Evolutionary conservation across 92 coral and sea anemone species (phyloP), one percentile per base, ranked within the genome.

Genomic region (Pocillopora meandrina): DNA sequence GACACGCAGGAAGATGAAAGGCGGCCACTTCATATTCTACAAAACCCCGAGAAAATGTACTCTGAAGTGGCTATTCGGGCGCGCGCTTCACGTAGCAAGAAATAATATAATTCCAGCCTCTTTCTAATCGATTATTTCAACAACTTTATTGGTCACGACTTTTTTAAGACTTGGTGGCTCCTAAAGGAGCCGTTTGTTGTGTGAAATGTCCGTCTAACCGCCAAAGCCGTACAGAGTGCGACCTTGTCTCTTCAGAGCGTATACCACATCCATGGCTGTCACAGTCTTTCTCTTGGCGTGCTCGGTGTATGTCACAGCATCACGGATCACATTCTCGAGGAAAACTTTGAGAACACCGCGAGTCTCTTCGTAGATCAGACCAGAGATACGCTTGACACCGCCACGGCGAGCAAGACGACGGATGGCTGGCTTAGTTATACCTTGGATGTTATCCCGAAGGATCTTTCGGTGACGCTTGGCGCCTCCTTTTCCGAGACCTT

Each of bases 401-500:
- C 93, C 97, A 86, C 94, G 97, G 35, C 97, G 94, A 73, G 97
- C 95, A 81, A 93, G 95, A 90, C 98, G 98, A 89, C 98, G 98
- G 88, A 93, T 93, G 82, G 95, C 95, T 77, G 93, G 95, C 91
- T 94, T 94, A 87, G 95, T 94, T 89, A 93, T 94, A 72, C 95
- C 98, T 91, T 92, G 95, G 87, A 94, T 94, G 93, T 94, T 94
- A 76, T 94, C 98, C 71, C 98, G 98, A 65, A 94, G 95, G 91
- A 94, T 94, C 86, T 94, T 94, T 36, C 98, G 95, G 82, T 94
- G 98, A 82, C 98, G 95, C 94, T 94, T 94, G 87, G 98, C 95
- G 89, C 98, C 98, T 92, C 98, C 98, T 78, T 94, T 94, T 90
- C 98, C 98, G 59, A 94, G 90, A 88, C 98, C 95, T 90, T 94